phyloP scores from a whole-genome alignment of 1,140 invertebrate genomes.

The Ooceraea biroi region DNA sequence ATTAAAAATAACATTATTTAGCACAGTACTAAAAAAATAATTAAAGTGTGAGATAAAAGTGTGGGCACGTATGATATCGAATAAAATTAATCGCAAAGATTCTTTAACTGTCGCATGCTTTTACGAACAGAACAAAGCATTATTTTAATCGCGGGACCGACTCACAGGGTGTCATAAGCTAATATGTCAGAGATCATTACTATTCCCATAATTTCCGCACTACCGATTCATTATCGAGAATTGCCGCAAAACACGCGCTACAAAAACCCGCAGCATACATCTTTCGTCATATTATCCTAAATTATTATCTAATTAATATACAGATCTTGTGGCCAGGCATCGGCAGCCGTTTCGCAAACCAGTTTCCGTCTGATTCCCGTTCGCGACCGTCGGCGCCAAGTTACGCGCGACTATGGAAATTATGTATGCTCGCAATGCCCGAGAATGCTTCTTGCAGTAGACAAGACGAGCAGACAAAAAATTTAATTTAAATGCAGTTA shows the following conservation, averaged over 20 bases:
- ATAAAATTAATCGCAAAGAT: slow-evolving; percentile 30
- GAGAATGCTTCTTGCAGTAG: neutral
- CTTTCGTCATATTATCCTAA: slow-evolving; percentile 44
- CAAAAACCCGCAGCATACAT: slow-evolving; percentile 17
- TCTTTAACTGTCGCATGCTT: neutral
- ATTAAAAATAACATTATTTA: slow-evolving; percentile 2
- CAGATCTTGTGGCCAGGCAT: neutral
- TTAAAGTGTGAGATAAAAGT: slow-evolving; percentile 13
- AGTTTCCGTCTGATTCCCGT: slow-evolving; percentile 43
- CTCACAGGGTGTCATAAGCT: neutral
- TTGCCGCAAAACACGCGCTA: slow-evolving; percentile 23
- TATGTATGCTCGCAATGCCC: neutral
- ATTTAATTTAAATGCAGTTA: neutral
- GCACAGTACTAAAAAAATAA: slow-evolving; percentile 22
- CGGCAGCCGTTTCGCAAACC: slow-evolving; percentile 33
- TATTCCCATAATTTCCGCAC: slow-evolving; percentile 37
- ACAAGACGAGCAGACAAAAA: neutral
- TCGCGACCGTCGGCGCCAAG: slow-evolving; percentile 7
- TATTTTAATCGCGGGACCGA: neutral
- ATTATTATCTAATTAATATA: slow-evolving; percentile 55
- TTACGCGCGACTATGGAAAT: slow-evolving; percentile 20
- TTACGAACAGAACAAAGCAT: slow-evolving; percentile 7
- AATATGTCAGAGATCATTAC: slow-evolving; percentile 30
- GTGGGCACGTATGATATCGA: neutral
- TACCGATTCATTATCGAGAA: slow-evolving; percentile 39